Base-by-base conservation (phyloP, 2,888 invertebrate genomes). In the Dione vanillae region DNA sequence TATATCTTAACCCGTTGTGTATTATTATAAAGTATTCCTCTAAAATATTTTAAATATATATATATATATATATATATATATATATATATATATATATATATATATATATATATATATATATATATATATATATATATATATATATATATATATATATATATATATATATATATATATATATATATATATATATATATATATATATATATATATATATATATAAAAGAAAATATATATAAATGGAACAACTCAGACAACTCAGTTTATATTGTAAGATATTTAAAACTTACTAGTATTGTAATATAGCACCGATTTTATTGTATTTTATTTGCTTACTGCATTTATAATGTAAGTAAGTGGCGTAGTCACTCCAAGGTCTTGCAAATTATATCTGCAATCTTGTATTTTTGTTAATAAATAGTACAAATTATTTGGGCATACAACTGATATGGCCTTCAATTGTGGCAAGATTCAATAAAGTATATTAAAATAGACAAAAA, bases 351-450 rank as follows among this genome's bases (percentile, higher is more conserved):
- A 51, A 49, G 58, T 19, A 51, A 49, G 16, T 59, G 51, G 49
- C 20, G 40, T n/a, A 49, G 47, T 41, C 27, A 35, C 3, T 9
- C 40, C 51, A 64, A 69, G 56, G 56, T 64, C 64, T 59, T 51
- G 41, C 10, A 52, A 51, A 66, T 45, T 40, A 19, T 47, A 10
- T 27, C 37, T 56, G 56, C 56, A 27, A 56, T 11, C 16, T 11
- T 70, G 37, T 45, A 43, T 61, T 59, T 59, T 65, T 35, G 43
- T 61, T 43, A 71, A 49, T 37, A 64, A 64, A 64, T 49, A 47
- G 35, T 64, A 16, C 56, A 52, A 68, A 62, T 19, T 0, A 67
- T 49, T 59, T 27, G 40, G 12, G 16, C 43, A 27, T 59, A 59
- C 27, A 40, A 56, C 27, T 7, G 14, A 52, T 45, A 43, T 68